A percentile compares a stretch with the other conserved stretches of the same genome.
These are phyloP conservation scores for Mylabris phalerata DNA, from an alignment of 1,140 invertebrate genomes.

Conservation along the genomic window DNA sequence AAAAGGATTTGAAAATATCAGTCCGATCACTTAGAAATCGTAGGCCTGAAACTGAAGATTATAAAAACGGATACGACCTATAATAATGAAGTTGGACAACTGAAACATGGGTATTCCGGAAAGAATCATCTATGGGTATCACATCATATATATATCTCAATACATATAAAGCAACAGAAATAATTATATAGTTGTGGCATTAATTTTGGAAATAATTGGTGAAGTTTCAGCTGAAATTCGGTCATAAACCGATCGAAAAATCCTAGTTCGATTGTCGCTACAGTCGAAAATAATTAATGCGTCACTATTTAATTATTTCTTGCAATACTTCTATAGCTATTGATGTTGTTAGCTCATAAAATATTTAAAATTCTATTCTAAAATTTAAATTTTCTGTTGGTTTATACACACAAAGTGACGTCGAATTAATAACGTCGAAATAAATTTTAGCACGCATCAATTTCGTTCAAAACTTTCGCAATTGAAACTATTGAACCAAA, in stretches of 20 bases:
- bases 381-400: constrained; percentile 9
- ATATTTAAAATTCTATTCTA: constrained; percentile 27
- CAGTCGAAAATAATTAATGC: constrained; percentile 19
- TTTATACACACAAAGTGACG: constrained; percentile 23
- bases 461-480: background rate
- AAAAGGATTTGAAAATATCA: constrained; percentile 16
- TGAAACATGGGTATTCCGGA: constrained; percentile 17
- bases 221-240: background rate
- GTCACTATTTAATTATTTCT: constrained; percentile 28
- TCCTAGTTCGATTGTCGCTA: background rate
- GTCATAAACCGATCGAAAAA: background rate
- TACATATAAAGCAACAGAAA: constrained; percentile 33
- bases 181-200: constrained; percentile 28
- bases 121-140: constrained; percentile 28
- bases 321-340: constrained; percentile 21
- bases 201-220: background rate
- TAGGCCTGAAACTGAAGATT: background rate
- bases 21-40: constrained; percentile 6
- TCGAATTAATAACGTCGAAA: constrained; percentile 13
- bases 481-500: background rate
- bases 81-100: background rate
- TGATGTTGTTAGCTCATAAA: constrained; percentile 29
- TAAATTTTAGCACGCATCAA: background rate
- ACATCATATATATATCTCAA: constrained; percentile 30
- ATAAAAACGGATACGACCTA: background rate